These are phyloP conservation scores for Epicampocera succincta DNA, from an alignment of 2,888 invertebrate genomes.

Conservation along the genomic window DNA sequence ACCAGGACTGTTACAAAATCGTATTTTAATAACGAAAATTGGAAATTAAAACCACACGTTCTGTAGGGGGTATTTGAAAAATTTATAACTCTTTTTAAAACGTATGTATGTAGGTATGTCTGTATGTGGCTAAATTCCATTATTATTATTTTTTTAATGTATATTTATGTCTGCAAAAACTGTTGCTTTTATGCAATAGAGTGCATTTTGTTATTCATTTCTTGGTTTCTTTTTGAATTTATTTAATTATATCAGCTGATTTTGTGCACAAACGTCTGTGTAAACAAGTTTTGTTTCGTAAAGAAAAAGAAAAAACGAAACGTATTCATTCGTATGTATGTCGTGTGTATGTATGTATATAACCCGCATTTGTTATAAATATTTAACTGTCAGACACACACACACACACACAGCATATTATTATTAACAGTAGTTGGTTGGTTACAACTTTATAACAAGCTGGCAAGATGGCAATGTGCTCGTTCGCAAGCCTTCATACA, in stretches of 20 bases:
- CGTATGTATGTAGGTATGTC: no score
- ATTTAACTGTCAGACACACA: background rate
- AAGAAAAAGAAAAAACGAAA: no score
- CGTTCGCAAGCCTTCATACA: background rate
- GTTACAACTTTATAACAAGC: background rate
- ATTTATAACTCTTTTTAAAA: no score
- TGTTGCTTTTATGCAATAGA: slow-evolving; percentile 3
- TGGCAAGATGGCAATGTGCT: slow-evolving; percentile 12
- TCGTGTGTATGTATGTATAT: background rate
- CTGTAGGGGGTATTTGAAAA: no score
- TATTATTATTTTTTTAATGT: background rate
- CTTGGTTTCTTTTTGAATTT: background rate
- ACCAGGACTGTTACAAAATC: no score
- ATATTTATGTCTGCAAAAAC: background rate
- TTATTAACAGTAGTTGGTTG: slow-evolving; percentile 3
- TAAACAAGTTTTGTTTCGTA: no score
- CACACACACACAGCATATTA: slow-evolving; percentile 15
- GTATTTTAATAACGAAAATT: no score
- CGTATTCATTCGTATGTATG: no score
- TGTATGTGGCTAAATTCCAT: no score
- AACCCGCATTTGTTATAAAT: background rate
- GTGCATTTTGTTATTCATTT: background rate
- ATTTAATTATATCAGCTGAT: slow-evolving; percentile 25
- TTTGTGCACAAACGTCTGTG: background rate
- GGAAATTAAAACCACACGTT: no score